Conservation (phyloP, 2,797 vertebrate genomes). For the Melanotaenia maccullochi region DNA sequence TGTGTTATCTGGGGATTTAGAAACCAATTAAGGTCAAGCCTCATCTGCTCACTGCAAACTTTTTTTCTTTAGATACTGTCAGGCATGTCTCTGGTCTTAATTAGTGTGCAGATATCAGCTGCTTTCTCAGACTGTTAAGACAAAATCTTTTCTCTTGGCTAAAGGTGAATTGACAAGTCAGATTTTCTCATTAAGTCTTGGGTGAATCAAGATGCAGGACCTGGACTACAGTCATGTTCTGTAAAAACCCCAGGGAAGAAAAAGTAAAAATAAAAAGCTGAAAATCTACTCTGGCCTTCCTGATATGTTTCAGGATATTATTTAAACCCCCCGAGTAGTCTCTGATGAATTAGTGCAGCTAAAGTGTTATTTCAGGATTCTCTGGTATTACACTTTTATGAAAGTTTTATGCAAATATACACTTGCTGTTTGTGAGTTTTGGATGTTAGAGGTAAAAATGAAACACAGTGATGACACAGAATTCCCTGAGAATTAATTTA, state of each 20-base stretch:
- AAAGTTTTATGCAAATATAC: neutral
- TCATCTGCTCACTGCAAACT: constrained; percentile 4
- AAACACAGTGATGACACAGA: neutral
- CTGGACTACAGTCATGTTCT: neutral
- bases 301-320: too few species aligned
- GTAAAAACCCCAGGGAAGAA: neutral
- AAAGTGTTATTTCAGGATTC: neutral
- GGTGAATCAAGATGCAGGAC: constrained; percentile 1
- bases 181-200: constrained; percentile 12
- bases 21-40: constrained; percentile 34
- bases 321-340: neutral
- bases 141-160: constrained; percentile 6
- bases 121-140: constrained; percentile 21
- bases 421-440: neutral
- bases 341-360: neutral
- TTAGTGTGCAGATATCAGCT: constrained; percentile 39
- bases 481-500: constrained; percentile 17
- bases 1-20: constrained; percentile 44
- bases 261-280: neutral
- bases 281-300: too few species aligned
- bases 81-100: constrained; percentile 30
- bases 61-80: constrained; percentile 7
- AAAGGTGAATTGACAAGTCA: neutral
- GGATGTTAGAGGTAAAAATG: neutral
- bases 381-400: neutral